A percentile compares a stretch with the other conserved stretches of the same genome.
Conservation (phyloP, 2,113 vertebrate species). For the Saguinus imperator region DNA sequence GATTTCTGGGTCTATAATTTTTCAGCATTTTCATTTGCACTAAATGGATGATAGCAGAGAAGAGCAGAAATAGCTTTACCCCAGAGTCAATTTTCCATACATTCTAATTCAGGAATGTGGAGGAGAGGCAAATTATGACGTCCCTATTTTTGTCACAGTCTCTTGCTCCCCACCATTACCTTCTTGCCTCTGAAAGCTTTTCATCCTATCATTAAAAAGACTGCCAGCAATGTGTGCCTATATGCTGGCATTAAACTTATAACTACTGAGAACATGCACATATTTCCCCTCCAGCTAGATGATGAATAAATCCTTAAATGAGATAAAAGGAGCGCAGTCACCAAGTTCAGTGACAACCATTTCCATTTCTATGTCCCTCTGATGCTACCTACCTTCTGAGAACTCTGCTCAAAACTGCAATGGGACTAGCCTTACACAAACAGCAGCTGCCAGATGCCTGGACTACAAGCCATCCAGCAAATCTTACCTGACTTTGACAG, state of each 20-base stretch:
- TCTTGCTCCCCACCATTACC: slow-evolving; percentile 70
- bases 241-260: slow-evolving; percentile 60
- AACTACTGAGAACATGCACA: slow-evolving; percentile 50
- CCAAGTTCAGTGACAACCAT: neutral
- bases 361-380: slow-evolving; percentile 10
- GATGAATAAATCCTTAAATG: slow-evolving; percentile 47
- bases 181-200: slow-evolving; percentile 69
- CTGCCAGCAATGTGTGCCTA: slow-evolving; percentile 50
- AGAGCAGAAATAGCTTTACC: slow-evolving; percentile 74
- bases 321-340: neutral
- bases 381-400: neutral
- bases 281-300: slow-evolving; percentile 39
- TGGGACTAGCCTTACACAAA: neutral
- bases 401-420: neutral
- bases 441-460: neutral
- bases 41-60: slow-evolving; percentile 63
- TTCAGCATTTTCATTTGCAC: slow-evolving; percentile 55
- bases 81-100: slow-evolving; percentile 75
- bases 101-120: slow-evolving; percentile 75
- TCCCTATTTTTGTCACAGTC: slow-evolving; percentile 75
- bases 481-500: neutral
- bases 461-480: neutral
- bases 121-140: slow-evolving; percentile 75
- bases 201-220: slow-evolving; percentile 70
- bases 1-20: slow-evolving; percentile 43